These are phyloP conservation scores for Cryptus armator DNA, from an alignment of 2,888 invertebrate species.

Conservation along the genomic window DNA sequence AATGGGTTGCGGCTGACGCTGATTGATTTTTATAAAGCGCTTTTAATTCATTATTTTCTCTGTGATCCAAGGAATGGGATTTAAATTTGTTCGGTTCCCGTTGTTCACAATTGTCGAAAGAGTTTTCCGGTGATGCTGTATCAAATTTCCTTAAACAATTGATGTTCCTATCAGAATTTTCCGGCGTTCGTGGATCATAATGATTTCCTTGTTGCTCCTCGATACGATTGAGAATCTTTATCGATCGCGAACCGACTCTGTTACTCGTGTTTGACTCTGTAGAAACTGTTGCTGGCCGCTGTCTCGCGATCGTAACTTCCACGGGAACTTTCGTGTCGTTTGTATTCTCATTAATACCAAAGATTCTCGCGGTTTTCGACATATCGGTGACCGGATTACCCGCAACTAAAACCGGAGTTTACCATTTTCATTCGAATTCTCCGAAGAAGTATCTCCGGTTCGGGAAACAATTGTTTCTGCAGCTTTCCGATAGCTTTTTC, in stretches of 20 bases:
- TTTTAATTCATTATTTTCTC: neutral
- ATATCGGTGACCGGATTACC: slow-evolving; percentile 51
- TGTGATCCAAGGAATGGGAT: neutral
- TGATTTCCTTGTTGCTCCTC: slow-evolving; percentile 16
- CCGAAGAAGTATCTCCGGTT: neutral
- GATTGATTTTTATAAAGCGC: neutral
- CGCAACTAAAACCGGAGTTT: slow-evolving; percentile 54
- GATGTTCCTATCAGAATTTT: slow-evolving; percentile 20
- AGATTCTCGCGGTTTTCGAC: slow-evolving; percentile 15
- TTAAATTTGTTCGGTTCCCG: neutral
- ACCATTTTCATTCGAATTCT: slow-evolving; percentile 11
- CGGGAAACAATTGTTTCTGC: neutral
- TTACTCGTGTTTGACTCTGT: neutral
- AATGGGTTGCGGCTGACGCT: neutral
- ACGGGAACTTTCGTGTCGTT: slow-evolving; percentile 24
- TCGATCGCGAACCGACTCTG: neutral
- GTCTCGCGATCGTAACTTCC: slow-evolving; percentile 45
- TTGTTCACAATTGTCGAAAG: neutral
- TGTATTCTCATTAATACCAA: neutral
- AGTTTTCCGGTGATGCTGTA: neutral
- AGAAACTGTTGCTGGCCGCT: neutral
- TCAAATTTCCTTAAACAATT: neutral
- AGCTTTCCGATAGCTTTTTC: neutral
- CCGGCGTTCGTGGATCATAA: neutral
- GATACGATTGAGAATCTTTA: slow-evolving; percentile 5